Base-by-base conservation (phyloP, 2,888 invertebrate genomes). In the Drosophila quinaria region DNA sequence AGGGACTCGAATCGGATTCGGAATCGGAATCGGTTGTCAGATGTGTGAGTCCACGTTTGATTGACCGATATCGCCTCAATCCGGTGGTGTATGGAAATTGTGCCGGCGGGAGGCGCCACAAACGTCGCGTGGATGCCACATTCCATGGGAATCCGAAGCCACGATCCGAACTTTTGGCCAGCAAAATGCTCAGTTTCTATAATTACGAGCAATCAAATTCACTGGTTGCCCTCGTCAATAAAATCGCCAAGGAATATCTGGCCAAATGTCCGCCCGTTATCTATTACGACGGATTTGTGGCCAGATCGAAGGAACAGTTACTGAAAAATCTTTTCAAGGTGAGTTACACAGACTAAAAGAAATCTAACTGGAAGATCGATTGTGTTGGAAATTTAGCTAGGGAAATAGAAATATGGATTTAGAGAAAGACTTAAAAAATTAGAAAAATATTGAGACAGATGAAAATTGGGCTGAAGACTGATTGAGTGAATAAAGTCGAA, bases 201-300 rank as follows among this genome's bases (percentile, higher is more conserved):
- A 80, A 70, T 51, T 93, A 92, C 46, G 94, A 94, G 71, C 94
- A 95, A 91, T 93, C 93, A 0, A 91, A 93, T n/a, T 95, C 95
- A 0, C 92, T 96, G 10, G 94, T 95, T 1, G 92, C 92, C 50
- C 92, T 96, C 13, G 87, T 96, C 5, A 94, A 94, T 68, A 94
- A 94, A 82, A 93, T 96, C 39, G 94, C 95, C 1, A 51, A 92
- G 1, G 93, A 94, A 9, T 95, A 96, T 91, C 90, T 96, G 29
- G 92, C 91, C n/a, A 94, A 94, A 63, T 96, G 96, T 81, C 94
- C 94, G 1, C 94, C 95, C 1, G 93, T 95, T 2, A 93, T 96
- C 68, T 93, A 96, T n/a, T 96, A 96, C 78, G 96, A 96, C 68
- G 93, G 85, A 63, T 93, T 93, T 86, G 94, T 95, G 0, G 94